These are phyloP conservation scores for Rapana venosa DNA, from an alignment of 2,888 invertebrate genomes.

Conservation along the genomic window DNA sequence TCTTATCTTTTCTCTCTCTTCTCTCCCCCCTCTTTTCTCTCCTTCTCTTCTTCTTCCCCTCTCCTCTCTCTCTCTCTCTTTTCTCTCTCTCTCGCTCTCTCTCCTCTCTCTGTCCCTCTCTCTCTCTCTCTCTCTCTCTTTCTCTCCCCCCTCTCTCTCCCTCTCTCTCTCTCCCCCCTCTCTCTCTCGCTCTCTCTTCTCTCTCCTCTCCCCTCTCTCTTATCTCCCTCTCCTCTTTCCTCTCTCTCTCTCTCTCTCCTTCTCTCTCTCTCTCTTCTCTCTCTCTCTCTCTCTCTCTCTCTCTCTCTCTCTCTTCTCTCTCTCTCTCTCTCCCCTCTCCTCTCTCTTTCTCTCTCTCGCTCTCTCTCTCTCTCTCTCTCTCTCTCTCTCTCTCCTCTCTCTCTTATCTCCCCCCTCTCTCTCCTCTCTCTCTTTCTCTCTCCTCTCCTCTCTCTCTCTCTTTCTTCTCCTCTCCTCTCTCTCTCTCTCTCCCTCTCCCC, in stretches of 20 bases:
- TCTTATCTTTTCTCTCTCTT: constrained; percentile 43
- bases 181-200: constrained; percentile 26
- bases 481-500: no score
- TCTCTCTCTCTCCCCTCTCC: no score
- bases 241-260: background rate
- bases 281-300: background rate
- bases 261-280: background rate
- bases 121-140: background rate
- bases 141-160: background rate
- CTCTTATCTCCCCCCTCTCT: no score
- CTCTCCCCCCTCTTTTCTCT: background rate
- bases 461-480: background rate
- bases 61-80: background rate
- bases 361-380: constrained; percentile 9
- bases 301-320: constrained; percentile 32
- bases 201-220: no score
- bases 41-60: background rate
- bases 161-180: background rate
- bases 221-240: no score
- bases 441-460: no score
- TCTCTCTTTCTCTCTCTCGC: background rate
- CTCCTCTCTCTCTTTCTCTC: background rate
- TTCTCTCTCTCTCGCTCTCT: background rate
- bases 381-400: no score
- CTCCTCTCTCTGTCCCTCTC: no score